Evolutionary conservation across 2,888 invertebrate genomes (phyloP).

Genomic region (Hoplodrina ambigua): DNA sequence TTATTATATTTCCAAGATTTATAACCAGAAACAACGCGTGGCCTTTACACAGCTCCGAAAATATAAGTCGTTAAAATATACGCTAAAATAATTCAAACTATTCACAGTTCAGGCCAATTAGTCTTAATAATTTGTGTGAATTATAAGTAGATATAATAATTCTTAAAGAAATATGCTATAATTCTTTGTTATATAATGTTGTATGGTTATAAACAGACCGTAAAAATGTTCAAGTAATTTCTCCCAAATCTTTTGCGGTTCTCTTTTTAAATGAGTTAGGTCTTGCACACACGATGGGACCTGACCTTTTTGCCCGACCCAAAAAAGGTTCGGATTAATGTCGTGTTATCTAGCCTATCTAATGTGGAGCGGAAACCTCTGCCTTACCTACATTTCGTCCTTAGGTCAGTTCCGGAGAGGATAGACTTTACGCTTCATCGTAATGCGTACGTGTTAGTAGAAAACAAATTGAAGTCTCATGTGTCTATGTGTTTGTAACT

Average conservation of each 20-base stretch:
- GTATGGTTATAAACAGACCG: slow-evolving; percentile 3
- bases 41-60: slow-evolving; percentile 36
- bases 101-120: slow-evolving; percentile 41
- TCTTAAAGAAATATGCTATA: slow-evolving; percentile 1
- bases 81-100: slow-evolving; percentile 36
- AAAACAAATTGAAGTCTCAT: too few relatives aligned
- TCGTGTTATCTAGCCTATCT: neutral
- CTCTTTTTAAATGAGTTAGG: slow-evolving; percentile 18
- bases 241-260: neutral
- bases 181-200: slow-evolving; percentile 6
- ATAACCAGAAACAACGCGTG: slow-evolving; percentile 32
- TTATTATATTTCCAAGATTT: slow-evolving; percentile 45
- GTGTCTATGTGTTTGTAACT: too few relatives aligned
- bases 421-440: neutral
- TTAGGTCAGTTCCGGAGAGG: neutral
- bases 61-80: slow-evolving; percentile 40
- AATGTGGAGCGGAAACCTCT: neutral
- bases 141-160: slow-evolving; percentile 13
- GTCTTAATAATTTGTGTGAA: slow-evolving; percentile 20
- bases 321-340: neutral
- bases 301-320: slow-evolving; percentile 12
- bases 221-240: neutral
- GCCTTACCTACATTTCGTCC: neutral
- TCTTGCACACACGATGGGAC: neutral
- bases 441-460: too few relatives aligned